Conservation (phyloP, 2,113 vertebrate genomes). For the Gymnorhina tibicen region DNA sequence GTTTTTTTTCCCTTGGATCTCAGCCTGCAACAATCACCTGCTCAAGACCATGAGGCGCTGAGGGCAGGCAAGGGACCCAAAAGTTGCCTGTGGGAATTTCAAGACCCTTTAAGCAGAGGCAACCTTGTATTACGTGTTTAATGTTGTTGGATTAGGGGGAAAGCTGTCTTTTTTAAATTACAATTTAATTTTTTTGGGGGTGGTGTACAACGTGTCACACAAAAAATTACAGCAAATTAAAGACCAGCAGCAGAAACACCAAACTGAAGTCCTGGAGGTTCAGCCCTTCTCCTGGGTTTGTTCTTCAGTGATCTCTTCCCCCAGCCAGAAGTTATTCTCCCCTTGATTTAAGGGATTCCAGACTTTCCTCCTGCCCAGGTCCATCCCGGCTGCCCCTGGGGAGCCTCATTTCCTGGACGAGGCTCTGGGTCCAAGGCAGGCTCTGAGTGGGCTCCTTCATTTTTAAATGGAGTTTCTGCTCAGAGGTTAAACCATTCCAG, state of each 20-base stretch:
- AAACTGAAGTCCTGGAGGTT: neutral
- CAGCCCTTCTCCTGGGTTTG: neutral
- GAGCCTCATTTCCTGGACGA: neutral
- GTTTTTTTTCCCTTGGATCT: neutral
- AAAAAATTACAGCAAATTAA: neutral
- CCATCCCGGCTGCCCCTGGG: neutral
- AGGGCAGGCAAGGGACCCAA: neutral
- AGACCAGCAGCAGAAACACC: neutral
- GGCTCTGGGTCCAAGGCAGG: neutral
- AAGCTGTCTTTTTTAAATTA: neutral
- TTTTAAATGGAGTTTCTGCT: neutral
- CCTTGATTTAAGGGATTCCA: neutral
- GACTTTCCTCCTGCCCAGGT: neutral
- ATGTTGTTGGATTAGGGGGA: no score
- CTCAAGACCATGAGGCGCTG: neutral
- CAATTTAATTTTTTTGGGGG: neutral
- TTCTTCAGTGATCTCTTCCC: neutral
- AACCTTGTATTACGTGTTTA: neutral
- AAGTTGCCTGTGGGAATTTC: neutral
- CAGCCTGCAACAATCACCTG: neutral
- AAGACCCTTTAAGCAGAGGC: neutral
- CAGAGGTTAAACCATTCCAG: neutral
- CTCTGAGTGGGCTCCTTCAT: neutral
- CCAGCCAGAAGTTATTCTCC: neutral
- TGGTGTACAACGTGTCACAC: neutral